Conservation (phyloP, 2,113 vertebrate genomes). For the Toxostoma redivivum region DNA sequence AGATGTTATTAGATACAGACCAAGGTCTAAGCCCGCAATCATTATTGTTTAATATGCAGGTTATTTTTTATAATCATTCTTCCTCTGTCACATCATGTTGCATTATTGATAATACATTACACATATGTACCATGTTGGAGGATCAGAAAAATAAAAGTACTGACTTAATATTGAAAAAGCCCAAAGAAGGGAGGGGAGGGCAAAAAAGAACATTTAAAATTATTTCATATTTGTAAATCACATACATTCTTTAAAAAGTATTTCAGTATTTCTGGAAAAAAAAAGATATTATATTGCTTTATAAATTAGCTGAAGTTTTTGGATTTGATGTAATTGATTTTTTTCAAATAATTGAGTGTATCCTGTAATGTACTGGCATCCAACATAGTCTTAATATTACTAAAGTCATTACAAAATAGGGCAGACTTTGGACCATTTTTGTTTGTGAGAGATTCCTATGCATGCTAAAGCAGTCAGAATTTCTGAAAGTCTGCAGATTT, state of each 20-base stretch:
- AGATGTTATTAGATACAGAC: background rate
- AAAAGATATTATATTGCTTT: background rate
- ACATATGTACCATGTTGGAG: background rate
- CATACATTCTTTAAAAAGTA: background rate
- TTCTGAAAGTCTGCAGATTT: background rate
- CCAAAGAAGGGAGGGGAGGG: accelerated
- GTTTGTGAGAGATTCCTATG: background rate
- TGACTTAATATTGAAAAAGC: background rate
- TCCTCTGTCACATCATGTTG: background rate
- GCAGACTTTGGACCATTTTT: background rate
- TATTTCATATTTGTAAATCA: background rate
- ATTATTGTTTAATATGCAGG: background rate
- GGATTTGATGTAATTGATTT: background rate
- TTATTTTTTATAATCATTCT: background rate
- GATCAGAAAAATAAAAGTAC: background rate
- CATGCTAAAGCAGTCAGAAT: background rate
- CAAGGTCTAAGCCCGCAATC: background rate
- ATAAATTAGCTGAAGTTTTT: background rate
- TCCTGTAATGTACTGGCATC: background rate
- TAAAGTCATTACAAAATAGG: background rate
- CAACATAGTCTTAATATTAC: background rate
- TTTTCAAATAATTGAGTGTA: background rate
- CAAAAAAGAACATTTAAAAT: background rate
- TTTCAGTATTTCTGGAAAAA: background rate
- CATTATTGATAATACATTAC: background rate